Evolutionary conservation across 1,140 invertebrate species (phyloP), one percentile per base, ranked within the genome.

Genomic region (Scaptodrosophila lebanonensis): DNA sequence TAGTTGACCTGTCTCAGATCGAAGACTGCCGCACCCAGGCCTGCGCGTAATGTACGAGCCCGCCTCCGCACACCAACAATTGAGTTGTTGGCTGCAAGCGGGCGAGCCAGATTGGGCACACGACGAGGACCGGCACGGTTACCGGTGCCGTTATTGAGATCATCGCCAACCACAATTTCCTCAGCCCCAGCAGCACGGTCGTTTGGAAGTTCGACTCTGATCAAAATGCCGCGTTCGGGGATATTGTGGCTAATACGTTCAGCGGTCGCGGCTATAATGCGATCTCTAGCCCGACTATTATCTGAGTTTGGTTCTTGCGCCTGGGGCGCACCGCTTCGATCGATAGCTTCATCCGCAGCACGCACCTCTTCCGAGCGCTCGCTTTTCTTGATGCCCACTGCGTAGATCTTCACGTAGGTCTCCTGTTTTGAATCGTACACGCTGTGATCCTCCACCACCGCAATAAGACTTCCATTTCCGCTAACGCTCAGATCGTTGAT

Each of bases 321-420:
- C 27, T 29, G 27, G 5, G 5, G 27, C 27, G 27, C 27, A 29
- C n/a, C 45, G 42, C 52, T 20, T 49, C 59, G 62, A 32, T 76
- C 73, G 57, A 40, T 58, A 39, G 64, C 58, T 45, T 75, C 75
- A 59, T 66, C 76, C 53, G 75, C 62, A 38, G 29, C 30, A 79
- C 75, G 70, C 66, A 86, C 85, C 76, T 86, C 85, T 77, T 87
- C 85, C 44, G 84, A 82, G 13, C 84, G 84, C 49, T 87, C 85
- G 58, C 77, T 82, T 67, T 85, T 87, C 52, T 84, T 85, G 17
- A 86, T 71, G 52, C 85, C 85, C 32, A 87, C 93, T 85, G 95
- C 94, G 84, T 96, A 96, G 3, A 96, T 85, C 68, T 93, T 91
- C 32, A 95, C 92, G 48, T 93, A 93, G 5, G 94, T 94, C 87